Evolutionary conservation across 2,113 vertebrate genomes (phyloP), one percentile per base, ranked within the genome.

Genomic region (Xenopus borealis): DNA sequence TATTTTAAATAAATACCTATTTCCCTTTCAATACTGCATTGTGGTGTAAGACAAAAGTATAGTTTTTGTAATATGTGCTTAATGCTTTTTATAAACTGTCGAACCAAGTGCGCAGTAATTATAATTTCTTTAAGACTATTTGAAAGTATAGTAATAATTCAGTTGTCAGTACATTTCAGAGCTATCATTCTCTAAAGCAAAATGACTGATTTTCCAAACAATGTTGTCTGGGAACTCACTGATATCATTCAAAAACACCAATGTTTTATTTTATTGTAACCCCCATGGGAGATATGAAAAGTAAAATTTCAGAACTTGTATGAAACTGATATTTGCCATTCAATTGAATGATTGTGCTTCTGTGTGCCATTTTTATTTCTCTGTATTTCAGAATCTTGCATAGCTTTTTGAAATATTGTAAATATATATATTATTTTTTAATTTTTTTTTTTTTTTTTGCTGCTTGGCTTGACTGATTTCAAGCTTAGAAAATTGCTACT

Each of bases 301-400:
- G 33, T 2, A 61, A 61, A 61, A 23, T 10, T 1, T 10, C 14
- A 58, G 18, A 58, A 55, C 20, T 10, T 20, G 17, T 23, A 64
- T 16, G 53, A 14, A 64, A 72, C 16, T 18, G 19, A 52, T 47
- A 64, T 19, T 64, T 53, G 6, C 3, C 50, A 16, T 72, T 55
- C 58, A 61, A 23, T 20, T 20, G 18, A 61, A 61, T 61, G 58
- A 61, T 61, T 61, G 18, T 61, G 58, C 58, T 61, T 20, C 58
- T 23, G 58, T 23, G 58, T 23, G 18, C 20, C 10, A 23, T 23
- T 61, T 12, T 27, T 27, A 27, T 61, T 27, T 18, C 9, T 10
- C 8, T 27, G 11, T 61, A 23, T 61, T 20, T 23, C 58, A 61
- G 5, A 12, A 1, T 23, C 17, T 8, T 55, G n/a, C n/a, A n/a